These are phyloP conservation scores for Stictocephala bisonia DNA, from an alignment of 2,888 invertebrate species.

Conservation along the genomic window DNA sequence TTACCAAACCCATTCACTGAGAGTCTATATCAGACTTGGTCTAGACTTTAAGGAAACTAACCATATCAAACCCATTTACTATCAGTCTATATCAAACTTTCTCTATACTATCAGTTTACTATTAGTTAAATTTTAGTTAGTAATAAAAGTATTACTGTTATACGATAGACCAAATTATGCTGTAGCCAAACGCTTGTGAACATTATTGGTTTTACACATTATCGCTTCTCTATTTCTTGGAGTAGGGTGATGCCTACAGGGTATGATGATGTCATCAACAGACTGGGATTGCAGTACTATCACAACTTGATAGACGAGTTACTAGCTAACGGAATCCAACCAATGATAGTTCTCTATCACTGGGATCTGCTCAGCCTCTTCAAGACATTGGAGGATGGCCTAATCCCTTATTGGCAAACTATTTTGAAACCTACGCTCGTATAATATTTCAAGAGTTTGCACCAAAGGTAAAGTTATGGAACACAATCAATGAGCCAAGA, in stretches of 20 bases:
- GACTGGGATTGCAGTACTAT: constrained; percentile 66
- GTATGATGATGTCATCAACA: constrained; percentile 62
- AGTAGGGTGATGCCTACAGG: constrained; percentile 66
- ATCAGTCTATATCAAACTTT: no score
- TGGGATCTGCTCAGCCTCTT: constrained; percentile 71
- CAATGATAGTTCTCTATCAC: constrained; percentile 67
- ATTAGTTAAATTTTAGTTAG: no score
- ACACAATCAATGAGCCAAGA: constrained; percentile 76
- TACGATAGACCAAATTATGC: no score
- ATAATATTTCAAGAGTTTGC: constrained; percentile 68
- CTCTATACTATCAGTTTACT: no score
- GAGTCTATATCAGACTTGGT: no score
- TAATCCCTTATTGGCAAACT: constrained; percentile 74
- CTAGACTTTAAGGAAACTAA: no score
- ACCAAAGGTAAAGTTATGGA: constrained; percentile 69
- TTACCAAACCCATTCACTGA: no score
- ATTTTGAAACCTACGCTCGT: constrained; percentile 73
- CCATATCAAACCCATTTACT: no score
- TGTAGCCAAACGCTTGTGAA: no score
- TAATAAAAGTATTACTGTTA: no score
- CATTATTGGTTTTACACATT: constrained; percentile 57
- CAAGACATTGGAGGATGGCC: constrained; percentile 74
- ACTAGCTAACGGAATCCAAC: constrained; percentile 64
- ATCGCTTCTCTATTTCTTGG: constrained; percentile 65
- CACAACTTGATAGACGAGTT: constrained; percentile 65